A percentile compares a stretch with the other conserved stretches of the same genome.
phyloP scores from a whole-genome alignment of 2,113 vertebrate species.

The Ammospiza caudacuta region DNA sequence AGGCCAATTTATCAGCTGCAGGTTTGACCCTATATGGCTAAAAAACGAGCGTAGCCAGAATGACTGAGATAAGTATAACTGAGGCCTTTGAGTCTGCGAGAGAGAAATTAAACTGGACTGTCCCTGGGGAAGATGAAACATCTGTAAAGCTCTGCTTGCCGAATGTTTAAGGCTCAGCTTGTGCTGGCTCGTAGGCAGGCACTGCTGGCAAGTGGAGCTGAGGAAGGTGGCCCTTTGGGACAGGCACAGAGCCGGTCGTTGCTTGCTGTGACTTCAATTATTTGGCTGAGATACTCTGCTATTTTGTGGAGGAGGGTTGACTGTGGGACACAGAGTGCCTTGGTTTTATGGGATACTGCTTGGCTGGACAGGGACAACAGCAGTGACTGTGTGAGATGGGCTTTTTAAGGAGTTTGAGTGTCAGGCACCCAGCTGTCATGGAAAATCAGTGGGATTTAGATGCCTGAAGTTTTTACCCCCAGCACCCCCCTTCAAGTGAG shows the following conservation, averaged over 20 bases:
- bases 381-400: background rate
- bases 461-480: background rate
- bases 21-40: conserved; percentile 61
- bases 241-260: background rate
- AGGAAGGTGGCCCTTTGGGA: background rate
- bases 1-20: conserved; percentile 63
- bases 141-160: conserved; percentile 24
- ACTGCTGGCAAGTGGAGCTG: background rate
- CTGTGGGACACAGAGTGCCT: background rate
- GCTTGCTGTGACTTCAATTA: background rate
- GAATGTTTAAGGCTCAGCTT: background rate
- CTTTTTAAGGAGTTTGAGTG: background rate
- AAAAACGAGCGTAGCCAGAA: conserved; percentile 50
- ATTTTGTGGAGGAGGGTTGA: background rate
- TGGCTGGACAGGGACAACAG: background rate
- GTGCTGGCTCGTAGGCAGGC: background rate
- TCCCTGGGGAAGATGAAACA: conserved; percentile 52
- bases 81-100: conserved; percentile 55
- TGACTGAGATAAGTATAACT: conserved; percentile 61
- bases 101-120: conserved; percentile 49
- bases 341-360: background rate
- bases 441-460: conserved; percentile 38
- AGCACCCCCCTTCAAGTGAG: background rate
- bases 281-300: background rate
- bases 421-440: conserved; percentile 13